Conservation (phyloP, 1,140 invertebrate genomes). For the Drosophila nigrodunni region DNA sequence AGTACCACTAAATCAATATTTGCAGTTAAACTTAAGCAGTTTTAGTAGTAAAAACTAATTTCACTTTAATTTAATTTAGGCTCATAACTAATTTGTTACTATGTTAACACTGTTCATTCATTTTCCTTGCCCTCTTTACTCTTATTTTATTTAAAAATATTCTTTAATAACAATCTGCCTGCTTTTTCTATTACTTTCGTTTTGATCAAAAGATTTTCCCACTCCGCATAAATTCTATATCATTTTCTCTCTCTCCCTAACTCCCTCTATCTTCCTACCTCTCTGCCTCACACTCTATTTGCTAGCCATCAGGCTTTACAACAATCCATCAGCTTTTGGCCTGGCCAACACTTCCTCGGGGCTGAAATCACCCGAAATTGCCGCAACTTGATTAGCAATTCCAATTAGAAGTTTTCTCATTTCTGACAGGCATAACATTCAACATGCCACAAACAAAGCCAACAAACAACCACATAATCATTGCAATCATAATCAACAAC, state of each 20-base stretch:
- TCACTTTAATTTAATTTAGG: no score
- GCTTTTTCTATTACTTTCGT: neutral
- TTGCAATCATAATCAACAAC: conserved; percentile 13
- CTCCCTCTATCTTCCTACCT: neutral
- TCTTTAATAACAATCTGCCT: neutral
- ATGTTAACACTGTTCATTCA: no score
- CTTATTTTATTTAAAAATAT: no score
- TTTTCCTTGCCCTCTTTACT: no score
- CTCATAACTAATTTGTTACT: no score
- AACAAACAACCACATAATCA: conserved; percentile 15
- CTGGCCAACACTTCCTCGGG: conserved; percentile 29
- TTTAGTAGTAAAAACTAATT: no score
- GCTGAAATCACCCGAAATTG: conserved; percentile 62
- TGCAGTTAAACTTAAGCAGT: no score
- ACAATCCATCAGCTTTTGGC: conserved; percentile 35
- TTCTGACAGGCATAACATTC: conserved; percentile 67
- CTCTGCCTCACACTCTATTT: neutral
- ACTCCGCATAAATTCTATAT: no score
- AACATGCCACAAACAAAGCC: conserved; percentile 17
- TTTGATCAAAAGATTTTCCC: no score
- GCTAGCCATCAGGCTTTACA: neutral
- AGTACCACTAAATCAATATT: no score
- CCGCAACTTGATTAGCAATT: conserved; percentile 78
- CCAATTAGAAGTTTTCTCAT: conserved; percentile 83
- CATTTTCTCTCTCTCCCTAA: neutral